Conservation (phyloP, 2,888 invertebrate genomes). For the Rhyacophila evoluta region DNA sequence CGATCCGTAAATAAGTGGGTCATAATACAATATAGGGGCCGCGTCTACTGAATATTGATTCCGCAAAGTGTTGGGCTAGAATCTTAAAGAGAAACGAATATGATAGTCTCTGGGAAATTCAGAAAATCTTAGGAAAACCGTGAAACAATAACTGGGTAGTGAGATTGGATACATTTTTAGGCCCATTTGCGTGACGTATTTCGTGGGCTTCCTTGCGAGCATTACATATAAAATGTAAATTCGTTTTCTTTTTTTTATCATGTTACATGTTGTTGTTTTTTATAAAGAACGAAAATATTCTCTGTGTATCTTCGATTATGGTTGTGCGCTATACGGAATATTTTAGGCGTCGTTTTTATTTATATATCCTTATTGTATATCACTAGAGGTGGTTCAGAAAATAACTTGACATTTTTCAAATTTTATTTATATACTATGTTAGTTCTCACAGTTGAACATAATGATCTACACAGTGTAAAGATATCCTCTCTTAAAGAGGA, state of each 20-base stretch:
- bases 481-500: no score
- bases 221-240: neutral
- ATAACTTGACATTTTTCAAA: no score
- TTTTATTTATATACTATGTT: no score
- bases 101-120: neutral
- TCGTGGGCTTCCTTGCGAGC: neutral
- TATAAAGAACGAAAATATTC: neutral
- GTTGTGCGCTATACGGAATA: neutral
- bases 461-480: no score
- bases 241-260: constrained; percentile 5
- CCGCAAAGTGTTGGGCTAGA: constrained; percentile 13
- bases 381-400: no score
- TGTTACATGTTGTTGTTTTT: neutral
- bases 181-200: constrained; percentile 3
- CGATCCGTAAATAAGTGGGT: constrained; percentile 41
- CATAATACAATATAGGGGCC: constrained; percentile 43
- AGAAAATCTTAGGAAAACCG: neutral
- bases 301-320: neutral
- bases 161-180: neutral
- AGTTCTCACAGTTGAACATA: no score
- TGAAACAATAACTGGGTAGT: neutral
- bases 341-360: neutral
- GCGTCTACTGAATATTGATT: constrained; percentile 48
- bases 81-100: neutral
- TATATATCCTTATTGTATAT: neutral